Conservation (phyloP, 2,797 vertebrate genomes). For the Parauchenoglanis punctatus region DNA sequence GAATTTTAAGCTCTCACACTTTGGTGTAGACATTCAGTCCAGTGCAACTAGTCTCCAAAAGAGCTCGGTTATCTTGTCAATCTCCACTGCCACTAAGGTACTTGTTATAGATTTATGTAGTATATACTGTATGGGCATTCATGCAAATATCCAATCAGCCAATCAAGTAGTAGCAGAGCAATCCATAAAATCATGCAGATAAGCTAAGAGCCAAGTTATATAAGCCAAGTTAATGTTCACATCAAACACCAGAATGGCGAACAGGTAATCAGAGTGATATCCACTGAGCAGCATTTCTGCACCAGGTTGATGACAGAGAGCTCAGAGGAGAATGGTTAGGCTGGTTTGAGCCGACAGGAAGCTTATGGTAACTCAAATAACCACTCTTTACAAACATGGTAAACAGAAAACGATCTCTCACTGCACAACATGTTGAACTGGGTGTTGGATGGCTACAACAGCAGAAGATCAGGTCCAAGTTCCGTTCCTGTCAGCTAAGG, state of each 20-base stretch:
- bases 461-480: background rate
- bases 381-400: background rate
- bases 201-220: background rate
- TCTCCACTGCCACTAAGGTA: background rate
- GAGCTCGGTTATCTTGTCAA: background rate
- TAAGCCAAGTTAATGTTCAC: background rate
- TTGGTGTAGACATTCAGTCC: conserved; percentile 8
- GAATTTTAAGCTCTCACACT: conserved; percentile 37
- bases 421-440: background rate
- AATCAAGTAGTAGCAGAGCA: background rate
- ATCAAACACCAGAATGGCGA: background rate
- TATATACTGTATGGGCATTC: background rate
- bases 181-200: background rate
- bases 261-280: background rate
- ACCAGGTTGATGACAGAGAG: background rate
- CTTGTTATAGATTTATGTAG: conserved; percentile 7
- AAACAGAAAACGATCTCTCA: background rate
- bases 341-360: background rate
- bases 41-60: conserved; percentile 12
- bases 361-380: background rate
- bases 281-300: background rate
- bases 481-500: background rate
- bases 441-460: background rate
- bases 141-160: conserved; percentile 5
- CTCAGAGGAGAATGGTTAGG: background rate